Evolutionary conservation across 2,797 vertebrate genomes (phyloP).

Genomic region (Enteromius fasciolatus): DNA sequence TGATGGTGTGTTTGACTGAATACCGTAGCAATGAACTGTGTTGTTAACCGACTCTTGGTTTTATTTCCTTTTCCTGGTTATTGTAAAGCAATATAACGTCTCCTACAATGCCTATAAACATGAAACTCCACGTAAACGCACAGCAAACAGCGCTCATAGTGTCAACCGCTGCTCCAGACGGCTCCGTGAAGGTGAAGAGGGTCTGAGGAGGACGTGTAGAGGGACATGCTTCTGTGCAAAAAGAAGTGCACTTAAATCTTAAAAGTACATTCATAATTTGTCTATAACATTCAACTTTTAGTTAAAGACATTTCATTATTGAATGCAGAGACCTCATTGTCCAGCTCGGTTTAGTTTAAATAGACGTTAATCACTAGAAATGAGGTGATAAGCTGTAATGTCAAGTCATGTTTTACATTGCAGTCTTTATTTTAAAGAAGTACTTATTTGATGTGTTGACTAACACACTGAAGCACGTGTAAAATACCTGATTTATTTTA

Average conservation of each 20-base stretch:
- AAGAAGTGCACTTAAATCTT: slow-evolving; percentile 9
- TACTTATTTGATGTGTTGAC: neutral
- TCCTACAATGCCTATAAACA: slow-evolving; percentile 55
- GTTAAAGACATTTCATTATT: too few relatives aligned
- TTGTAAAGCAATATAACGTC: slow-evolving; percentile 69
- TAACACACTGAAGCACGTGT: too few relatives aligned
- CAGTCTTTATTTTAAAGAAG: neutral
- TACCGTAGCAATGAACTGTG: slow-evolving; percentile 68
- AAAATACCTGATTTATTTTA: too few relatives aligned
- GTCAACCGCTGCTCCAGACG: slow-evolving; percentile 36
- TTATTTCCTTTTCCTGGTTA: slow-evolving; percentile 54
- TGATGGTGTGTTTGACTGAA: slow-evolving; percentile 77
- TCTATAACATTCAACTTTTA: too few relatives aligned
- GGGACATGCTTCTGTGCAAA: neutral
- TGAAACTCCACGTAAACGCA: slow-evolving; percentile 63
- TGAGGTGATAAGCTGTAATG: neutral
- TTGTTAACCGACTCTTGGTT: slow-evolving; percentile 59
- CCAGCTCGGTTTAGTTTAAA: too few relatives aligned
- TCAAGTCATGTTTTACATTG: neutral
- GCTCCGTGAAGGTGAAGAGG: slow-evolving; percentile 44
- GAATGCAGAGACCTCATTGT: too few relatives aligned
- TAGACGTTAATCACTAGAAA: too few relatives aligned
- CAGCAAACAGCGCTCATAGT: slow-evolving; percentile 61
- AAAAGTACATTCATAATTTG: neutral
- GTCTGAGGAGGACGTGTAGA: slow-evolving; percentile 19